Base-by-base conservation (phyloP, 2,797 vertebrate genomes). In the Zenarchopterus dispar region DNA sequence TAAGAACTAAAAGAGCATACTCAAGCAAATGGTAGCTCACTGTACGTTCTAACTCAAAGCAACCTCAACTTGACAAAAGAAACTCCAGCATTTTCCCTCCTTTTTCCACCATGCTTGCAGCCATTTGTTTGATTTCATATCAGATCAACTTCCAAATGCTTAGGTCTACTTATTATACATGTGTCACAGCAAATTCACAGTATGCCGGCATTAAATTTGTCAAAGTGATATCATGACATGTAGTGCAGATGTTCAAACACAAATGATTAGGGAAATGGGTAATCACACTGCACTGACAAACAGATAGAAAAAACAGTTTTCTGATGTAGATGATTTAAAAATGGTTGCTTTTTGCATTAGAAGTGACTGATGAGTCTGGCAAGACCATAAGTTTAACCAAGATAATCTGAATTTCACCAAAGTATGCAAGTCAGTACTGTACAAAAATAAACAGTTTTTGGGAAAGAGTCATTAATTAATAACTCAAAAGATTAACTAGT, bases 1-100 rank as follows among this genome's bases (percentile, higher is more conserved):
- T 28, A 42, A 21, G 28, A 36, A 19, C 43, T 61, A 49, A 50
- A 70, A 56, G 36, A 56, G 46, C 18, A 58, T 31, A 41, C 54
- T 45, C 6, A 44, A 18, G 46, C 16, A 49, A 56, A 48, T 21
- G 5, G 44, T 43, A 5, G 19, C 22, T 23, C 59, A 54, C 54
- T 58, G 5, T 7, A 41, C 19, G 21, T 63, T 72, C 66, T 16
- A 57, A 57, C 31, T 8, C 22, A 16, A 39, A 13, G 36, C 28
- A 28, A 4, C 9, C 19, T 2, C 36, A 15, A 39, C 36, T 39
- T 39, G 11, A 8, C 21, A 24, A 45, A n/a, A 17, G 51, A 53
- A 39, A 22, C 18, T 33, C 15, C 6, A 44, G 11, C 8, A 15
- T 56, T 61, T 43, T 52, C 13, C 16, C 49, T 44, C 5, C 47